Evolutionary conservation across 2,888 invertebrate genomes (phyloP).

Genomic region (Ceraclea dissimilis): DNA sequence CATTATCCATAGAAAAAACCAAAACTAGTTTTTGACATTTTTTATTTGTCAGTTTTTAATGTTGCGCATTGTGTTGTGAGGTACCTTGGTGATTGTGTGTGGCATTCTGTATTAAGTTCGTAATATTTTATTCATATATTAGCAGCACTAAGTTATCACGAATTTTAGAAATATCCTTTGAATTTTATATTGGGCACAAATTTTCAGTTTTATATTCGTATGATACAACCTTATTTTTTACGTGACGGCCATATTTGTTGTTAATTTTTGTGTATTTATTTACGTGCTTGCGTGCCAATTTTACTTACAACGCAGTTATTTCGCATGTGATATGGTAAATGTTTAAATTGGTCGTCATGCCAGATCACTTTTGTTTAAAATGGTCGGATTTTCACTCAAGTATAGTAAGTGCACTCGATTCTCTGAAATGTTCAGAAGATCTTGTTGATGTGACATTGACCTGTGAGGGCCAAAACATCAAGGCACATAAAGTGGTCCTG

Average conservation of each 20-base stretch:
- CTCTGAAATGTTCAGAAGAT: constrained; percentile 60
- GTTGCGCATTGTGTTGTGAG: too few species aligned
- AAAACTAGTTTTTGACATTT: too few species aligned
- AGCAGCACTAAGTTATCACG: too few species aligned
- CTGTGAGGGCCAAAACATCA: constrained; percentile 63
- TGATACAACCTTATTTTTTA: not conserved
- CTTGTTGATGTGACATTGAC: constrained; percentile 66
- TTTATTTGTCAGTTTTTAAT: too few species aligned
- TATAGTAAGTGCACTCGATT: constrained; percentile 62
- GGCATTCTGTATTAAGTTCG: too few species aligned
- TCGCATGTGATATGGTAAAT: not conserved
- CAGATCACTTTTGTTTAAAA: constrained; percentile 65
- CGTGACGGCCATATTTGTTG: constrained; percentile 17
- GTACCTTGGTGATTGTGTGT: too few species aligned
- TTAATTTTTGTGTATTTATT: constrained; percentile 1
- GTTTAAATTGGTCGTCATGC: constrained; percentile 32
- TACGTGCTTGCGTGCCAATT: not conserved
- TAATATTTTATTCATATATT: too few species aligned
- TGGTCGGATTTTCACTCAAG: constrained; percentile 69
- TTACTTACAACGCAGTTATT: not conserved
- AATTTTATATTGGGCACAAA: too few species aligned
- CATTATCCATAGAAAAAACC: too few species aligned
- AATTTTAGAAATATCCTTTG: too few species aligned
- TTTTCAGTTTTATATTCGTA: too few species aligned
- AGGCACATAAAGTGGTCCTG: constrained; percentile 68